Evolutionary conservation across 2,113 vertebrate species (phyloP), one percentile per base, ranked within the genome.

Genomic region (Arizona elegans): DNA sequence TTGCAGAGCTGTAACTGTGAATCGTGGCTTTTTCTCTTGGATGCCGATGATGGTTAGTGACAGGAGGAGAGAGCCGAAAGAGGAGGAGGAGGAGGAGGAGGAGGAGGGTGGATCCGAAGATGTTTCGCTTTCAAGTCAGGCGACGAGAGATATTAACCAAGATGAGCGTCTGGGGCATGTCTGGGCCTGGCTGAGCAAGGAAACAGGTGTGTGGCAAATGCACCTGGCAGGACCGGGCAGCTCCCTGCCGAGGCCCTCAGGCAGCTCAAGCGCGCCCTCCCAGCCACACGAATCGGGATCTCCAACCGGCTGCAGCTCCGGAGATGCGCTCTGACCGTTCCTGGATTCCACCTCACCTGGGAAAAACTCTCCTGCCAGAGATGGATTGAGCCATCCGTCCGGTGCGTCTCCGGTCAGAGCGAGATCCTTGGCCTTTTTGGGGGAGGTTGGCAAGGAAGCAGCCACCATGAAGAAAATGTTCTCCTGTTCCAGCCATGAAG

Each of bases 401-500:
- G 5, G 5, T 1, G 11, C 2, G 5, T n/a, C 53, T 56, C 52
- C 7, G 1, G 15, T 8, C 29, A 8, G 19, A 55, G 13, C 26
- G 8, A 33, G 8, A 54, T 15, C 26, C 23, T 29, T 5, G 26
- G 75, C 29, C 55, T 15, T 33, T 47, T 52, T 0, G 23, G 23
- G 86, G 50, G 21, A 4, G 11, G n/a, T 0, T 1, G 17, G 7
- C 12, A 26, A 70, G 87, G 33, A 17, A 21, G 43, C 81, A 75
- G 58, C 58, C 58, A 50, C 94, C 96, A 98, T 98, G 98, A 98
- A 96, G 96, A 96, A 97, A 81, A 96, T 98, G 94, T 98, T 98
- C 96, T 98, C 97, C 81, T 98, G 97, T 93, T 98, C 98, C 97
- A 97, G 97, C 91, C 97, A 97, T 0, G 97, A 97, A 91, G 97